Percentiles rank a stretch among this genome's conserved stretches.
Conservation (phyloP, 1,140 invertebrate species). For the Caenorhabditis remanei region DNA sequence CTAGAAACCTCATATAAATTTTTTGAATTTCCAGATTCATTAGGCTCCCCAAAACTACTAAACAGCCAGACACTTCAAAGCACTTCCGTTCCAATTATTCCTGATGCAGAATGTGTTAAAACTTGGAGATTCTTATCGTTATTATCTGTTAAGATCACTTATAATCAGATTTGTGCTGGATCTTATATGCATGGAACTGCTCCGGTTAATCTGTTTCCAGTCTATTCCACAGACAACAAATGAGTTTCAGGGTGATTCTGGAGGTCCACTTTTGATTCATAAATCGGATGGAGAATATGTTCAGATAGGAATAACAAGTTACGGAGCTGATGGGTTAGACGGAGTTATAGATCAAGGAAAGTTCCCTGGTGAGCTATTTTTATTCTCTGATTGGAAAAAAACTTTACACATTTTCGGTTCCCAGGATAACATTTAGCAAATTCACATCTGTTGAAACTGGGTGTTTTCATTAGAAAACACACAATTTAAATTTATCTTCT, state of each 20-base stretch:
- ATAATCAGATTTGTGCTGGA: neutral
- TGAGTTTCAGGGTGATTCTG: slow-evolving; percentile 11
- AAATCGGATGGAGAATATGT: slow-evolving; percentile 35
- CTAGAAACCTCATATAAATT: neutral
- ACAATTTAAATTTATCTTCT: neutral
- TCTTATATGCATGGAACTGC: slow-evolving; percentile 21
- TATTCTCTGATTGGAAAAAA: no score
- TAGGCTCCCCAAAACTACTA: neutral
- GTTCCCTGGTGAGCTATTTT: slow-evolving; percentile 7
- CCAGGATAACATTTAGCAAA: neutral
- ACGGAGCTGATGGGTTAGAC: slow-evolving; percentile 33
- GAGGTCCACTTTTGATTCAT: slow-evolving; percentile 8
- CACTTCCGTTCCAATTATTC: slow-evolving; percentile 25
- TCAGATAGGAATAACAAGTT: slow-evolving; percentile 36
- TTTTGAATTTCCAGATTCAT: neutral
- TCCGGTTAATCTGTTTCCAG: neutral
- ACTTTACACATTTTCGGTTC: neutral
- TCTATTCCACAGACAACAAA: neutral
- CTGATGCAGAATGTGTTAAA: slow-evolving; percentile 1
- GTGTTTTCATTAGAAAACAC: slow-evolving; percentile 3
- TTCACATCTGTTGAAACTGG: neutral
- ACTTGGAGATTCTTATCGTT: slow-evolving; percentile 39
- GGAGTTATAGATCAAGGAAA: slow-evolving; percentile 35
- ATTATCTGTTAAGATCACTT: neutral
- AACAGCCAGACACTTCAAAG: slow-evolving; percentile 46